Percentiles rank a stretch among this genome's conserved stretches.
Conservation (phyloP, 2,888 invertebrate species). For the Sisyra terminalis region DNA sequence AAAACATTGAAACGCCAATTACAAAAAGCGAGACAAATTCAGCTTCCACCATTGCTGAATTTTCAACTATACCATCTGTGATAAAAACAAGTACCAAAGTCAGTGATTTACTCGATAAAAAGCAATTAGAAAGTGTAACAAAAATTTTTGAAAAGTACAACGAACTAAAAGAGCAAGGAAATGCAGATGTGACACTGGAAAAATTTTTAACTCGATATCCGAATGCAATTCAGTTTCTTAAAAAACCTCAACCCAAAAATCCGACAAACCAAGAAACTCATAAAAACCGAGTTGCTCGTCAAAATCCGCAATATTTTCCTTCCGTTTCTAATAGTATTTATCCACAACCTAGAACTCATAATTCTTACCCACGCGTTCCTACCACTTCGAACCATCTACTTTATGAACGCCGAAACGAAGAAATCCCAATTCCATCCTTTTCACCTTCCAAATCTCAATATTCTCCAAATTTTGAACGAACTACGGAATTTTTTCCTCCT, state of each 20-base stretch:
- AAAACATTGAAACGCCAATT: too few relatives aligned
- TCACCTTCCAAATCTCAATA: not conserved
- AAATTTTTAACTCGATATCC: constrained; percentile 4
- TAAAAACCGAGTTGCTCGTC: not conserved
- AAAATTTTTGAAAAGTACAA: constrained; percentile 4
- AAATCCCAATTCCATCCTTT: not conserved
- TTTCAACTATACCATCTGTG: not conserved
- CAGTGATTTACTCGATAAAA: not conserved
- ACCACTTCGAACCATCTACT: not conserved
- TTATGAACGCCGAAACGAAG: too few relatives aligned
- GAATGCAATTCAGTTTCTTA: not conserved
- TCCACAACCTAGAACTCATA: not conserved
- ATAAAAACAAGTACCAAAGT: not conserved
- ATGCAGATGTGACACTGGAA: not conserved
- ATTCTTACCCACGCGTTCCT: not conserved
- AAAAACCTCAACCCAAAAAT: not conserved
- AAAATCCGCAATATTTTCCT: not conserved
- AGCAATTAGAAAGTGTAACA: not conserved
- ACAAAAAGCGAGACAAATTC: too few relatives aligned
- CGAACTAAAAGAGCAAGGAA: not conserved
- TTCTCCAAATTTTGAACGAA: not conserved
- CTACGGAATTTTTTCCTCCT: constrained; percentile 9
- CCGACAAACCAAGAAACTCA: not conserved
- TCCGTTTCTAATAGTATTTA: not conserved
- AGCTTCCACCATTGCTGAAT: not conserved